A percentile compares a stretch with the other conserved stretches of the same genome.
phyloP scores from a whole-genome alignment of 2,797 vertebrate genomes.

The Alauda arvensis region DNA sequence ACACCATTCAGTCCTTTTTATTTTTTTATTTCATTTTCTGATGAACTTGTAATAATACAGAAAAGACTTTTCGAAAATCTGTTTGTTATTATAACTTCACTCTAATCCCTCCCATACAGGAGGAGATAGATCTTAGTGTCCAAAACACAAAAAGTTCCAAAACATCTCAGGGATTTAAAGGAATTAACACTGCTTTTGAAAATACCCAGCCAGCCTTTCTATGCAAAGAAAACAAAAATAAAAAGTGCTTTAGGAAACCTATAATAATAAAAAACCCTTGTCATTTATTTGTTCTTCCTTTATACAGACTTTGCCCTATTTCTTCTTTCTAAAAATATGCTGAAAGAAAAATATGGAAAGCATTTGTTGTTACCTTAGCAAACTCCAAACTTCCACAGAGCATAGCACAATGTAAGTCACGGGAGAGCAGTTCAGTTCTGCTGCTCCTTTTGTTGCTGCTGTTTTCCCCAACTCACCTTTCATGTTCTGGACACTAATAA shows the following conservation, averaged over 20 bases:
- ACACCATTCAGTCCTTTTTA: background rate
- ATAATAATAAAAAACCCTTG: background rate
- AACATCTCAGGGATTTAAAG: conserved; percentile 48
- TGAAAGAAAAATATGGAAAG: conserved; percentile 12
- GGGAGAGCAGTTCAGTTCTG: background rate
- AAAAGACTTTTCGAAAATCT: conserved; percentile 48
- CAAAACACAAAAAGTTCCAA: conserved; percentile 33
- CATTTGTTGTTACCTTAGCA: background rate
- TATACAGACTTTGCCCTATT: background rate
- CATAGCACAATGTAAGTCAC: background rate
- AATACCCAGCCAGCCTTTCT: conserved; percentile 22
- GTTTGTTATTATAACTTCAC: conserved; percentile 57
- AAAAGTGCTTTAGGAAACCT: conserved; percentile 26
- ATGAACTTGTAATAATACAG: conserved; percentile 45
- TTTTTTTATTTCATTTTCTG: conserved; percentile 1
- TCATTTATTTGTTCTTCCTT: background rate
- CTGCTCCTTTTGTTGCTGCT: background rate
- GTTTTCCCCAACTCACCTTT: background rate
- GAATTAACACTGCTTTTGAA: conserved; percentile 54
- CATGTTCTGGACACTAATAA: background rate
- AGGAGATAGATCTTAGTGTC: conserved; percentile 28
- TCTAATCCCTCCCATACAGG: conserved; percentile 31
- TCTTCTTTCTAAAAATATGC: background rate
- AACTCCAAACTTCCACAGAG: background rate
- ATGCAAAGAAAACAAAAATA: conserved; percentile 57